Percentiles rank a stretch among this genome's conserved stretches.
These are phyloP conservation scores for Neotoma lepida DNA, from an alignment of 2,113 vertebrate genomes.

Conservation along the genomic window DNA sequence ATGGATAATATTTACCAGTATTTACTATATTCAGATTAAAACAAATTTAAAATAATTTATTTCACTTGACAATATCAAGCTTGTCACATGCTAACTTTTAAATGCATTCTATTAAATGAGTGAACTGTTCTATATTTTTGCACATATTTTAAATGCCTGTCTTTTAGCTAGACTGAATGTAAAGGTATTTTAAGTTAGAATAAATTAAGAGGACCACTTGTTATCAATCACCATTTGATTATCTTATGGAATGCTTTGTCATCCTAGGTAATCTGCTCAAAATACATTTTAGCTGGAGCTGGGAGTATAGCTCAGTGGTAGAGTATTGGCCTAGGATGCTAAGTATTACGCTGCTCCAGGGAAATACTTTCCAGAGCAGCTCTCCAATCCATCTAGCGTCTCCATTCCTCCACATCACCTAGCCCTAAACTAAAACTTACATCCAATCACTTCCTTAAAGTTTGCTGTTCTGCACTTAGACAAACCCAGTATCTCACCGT, in stretches of 20 bases:
- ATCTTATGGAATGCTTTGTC: background rate
- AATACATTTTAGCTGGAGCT: background rate
- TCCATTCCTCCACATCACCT: background rate
- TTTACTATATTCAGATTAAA: constrained; percentile 26
- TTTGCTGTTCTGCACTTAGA: constrained; percentile 12
- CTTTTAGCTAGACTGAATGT: background rate
- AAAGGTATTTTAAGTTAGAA: background rate
- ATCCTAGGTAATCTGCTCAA: background rate
- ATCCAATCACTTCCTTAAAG: constrained; percentile 16
- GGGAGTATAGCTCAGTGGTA: background rate
- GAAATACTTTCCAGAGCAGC: background rate
- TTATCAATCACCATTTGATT: background rate
- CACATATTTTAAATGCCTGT: background rate
- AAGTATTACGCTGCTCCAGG: background rate
- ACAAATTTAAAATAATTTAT: constrained; percentile 41
- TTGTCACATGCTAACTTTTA: background rate
- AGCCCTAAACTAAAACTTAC: background rate
- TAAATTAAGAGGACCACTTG: background rate
- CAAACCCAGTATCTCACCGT: background rate
- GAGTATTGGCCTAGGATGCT: background rate
- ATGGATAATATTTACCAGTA: background rate
- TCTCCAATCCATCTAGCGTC: background rate
- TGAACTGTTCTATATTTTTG: constrained; percentile 27
- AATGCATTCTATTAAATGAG: constrained; percentile 4
- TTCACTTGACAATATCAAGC: constrained; percentile 6